These are phyloP conservation scores for Drosophila arawakana DNA, from an alignment of 1,140 invertebrate species.

Conservation along the genomic window DNA sequence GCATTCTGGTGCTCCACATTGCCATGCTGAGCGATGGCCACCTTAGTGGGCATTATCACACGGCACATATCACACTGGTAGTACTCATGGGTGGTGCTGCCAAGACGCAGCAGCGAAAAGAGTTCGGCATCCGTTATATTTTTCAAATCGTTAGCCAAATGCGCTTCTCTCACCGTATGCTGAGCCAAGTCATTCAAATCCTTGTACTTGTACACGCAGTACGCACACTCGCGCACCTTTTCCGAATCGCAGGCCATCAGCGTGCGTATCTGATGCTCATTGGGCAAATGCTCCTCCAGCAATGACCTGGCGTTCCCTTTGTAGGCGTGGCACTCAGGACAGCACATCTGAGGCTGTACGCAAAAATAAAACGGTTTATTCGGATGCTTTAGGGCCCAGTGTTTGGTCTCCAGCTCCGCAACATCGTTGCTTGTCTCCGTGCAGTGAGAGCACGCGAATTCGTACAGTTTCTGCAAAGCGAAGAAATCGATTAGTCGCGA, in stretches of 20 bases:
- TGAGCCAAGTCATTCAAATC: constrained; percentile 15
- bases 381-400: constrained; percentile 47
- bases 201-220: constrained; percentile 43
- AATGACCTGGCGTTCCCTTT: constrained; percentile 46
- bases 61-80: constrained; percentile 58
- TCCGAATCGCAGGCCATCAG: constrained; percentile 53
- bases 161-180: constrained; percentile 30
- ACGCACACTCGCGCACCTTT: constrained; percentile 49
- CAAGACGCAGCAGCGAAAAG: constrained; percentile 16
- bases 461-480: constrained; percentile 23
- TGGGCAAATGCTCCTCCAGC: constrained; percentile 40
- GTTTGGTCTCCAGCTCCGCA: constrained; percentile 40
- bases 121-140: constrained; percentile 42
- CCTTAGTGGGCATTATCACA: constrained; percentile 51
- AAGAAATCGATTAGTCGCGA: not conserved
- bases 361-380: constrained; percentile 60
- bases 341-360: constrained; percentile 56
- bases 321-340: constrained; percentile 43
- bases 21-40: constrained; percentile 50
- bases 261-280: constrained; percentile 11
- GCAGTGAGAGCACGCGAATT: constrained; percentile 60
- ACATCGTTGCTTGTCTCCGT: constrained; percentile 24
- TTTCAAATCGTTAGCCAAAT: constrained; percentile 61
- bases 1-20: constrained; percentile 32
- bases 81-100: constrained; percentile 40